Percentiles rank a stretch among this genome's conserved stretches.
phyloP scores from a whole-genome alignment of 2,113 vertebrate species.

The Mohoua ochrocephala region DNA sequence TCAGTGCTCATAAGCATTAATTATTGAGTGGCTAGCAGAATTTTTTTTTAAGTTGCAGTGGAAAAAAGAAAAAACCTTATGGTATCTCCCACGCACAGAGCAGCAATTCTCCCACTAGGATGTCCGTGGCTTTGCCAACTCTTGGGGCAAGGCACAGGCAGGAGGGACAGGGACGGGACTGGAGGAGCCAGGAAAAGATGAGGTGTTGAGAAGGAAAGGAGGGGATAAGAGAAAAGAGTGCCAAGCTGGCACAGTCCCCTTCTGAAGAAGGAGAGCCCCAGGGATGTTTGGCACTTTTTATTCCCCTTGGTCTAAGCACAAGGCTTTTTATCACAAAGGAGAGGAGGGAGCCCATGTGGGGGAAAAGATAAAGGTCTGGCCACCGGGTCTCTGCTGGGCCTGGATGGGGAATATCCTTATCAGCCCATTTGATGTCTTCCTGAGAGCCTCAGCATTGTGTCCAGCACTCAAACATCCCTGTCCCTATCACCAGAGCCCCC shows the following conservation, averaged over 20 bases:
- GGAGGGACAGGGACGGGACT: neutral
- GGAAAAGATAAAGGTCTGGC: constrained; percentile 27
- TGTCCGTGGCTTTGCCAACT: neutral
- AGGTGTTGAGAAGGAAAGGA: neutral
- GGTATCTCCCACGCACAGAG: neutral
- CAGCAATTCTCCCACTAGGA: neutral
- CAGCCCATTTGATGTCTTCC: constrained; percentile 35
- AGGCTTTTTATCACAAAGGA: neutral
- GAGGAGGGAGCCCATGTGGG: neutral
- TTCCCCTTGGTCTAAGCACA: neutral
- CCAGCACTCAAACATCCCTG: neutral
- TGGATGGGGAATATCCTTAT: constrained; percentile 22
- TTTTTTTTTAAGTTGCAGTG: constrained; percentile 23
- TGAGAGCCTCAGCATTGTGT: constrained; percentile 33
- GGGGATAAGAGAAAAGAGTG: neutral
- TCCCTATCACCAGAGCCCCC: neutral
- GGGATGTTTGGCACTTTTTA: neutral
- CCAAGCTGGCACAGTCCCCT: neutral
- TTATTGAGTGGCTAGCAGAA: constrained; percentile 62
- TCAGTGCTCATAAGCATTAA: constrained; percentile 68
- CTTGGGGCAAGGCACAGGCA: neutral
- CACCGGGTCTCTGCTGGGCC: neutral
- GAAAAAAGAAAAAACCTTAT: neutral
- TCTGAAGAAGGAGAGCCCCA: neutral
- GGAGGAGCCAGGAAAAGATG: neutral